These are phyloP conservation scores for Poeciliopsis occidentalis DNA, from an alignment of 2,113 vertebrate genomes.

Conservation along the genomic window DNA sequence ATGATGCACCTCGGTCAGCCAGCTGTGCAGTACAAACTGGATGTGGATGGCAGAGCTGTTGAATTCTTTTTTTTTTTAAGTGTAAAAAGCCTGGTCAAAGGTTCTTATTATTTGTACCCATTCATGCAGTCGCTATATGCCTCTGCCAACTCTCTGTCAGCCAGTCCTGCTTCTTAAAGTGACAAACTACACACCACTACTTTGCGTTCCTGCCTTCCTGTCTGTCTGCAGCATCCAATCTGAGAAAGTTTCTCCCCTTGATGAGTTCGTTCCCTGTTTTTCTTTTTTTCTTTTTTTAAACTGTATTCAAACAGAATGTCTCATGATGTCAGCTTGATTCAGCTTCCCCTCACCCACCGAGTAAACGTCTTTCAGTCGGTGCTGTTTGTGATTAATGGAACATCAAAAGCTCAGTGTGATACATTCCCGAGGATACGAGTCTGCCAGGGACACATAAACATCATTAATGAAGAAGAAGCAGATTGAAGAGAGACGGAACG, in stretches of 20 bases:
- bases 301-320: conserved; percentile 58
- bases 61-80: conserved; percentile 2
- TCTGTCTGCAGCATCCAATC: conserved; percentile 12
- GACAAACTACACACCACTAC: neutral
- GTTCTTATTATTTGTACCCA: conserved; percentile 48
- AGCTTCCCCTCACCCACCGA: conserved; percentile 46
- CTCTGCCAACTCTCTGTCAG: neutral
- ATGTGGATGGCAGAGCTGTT: conserved; percentile 24
- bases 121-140: conserved; percentile 4
- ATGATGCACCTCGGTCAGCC: conserved; percentile 35
- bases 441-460: conserved; percentile 70
- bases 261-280: conserved; percentile 39
- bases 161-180: conserved; percentile 3
- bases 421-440: conserved; percentile 63
- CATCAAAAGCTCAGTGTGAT: conserved; percentile 73
- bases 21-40: conserved; percentile 33
- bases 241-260: conserved; percentile 22
- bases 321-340: conserved; percentile 56
- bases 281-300: conserved; percentile 26
- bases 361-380: conserved; percentile 66
- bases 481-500: conserved; percentile 45
- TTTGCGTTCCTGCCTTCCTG: conserved; percentile 1
- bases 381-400: conserved; percentile 75
- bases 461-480: conserved; percentile 67
- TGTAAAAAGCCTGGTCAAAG: conserved; percentile 42